Evolutionary conservation across 30 jellyfish, hydroid and myxozoan species (phyloP).

Genomic region (Rhopilema esculentum): DNA sequence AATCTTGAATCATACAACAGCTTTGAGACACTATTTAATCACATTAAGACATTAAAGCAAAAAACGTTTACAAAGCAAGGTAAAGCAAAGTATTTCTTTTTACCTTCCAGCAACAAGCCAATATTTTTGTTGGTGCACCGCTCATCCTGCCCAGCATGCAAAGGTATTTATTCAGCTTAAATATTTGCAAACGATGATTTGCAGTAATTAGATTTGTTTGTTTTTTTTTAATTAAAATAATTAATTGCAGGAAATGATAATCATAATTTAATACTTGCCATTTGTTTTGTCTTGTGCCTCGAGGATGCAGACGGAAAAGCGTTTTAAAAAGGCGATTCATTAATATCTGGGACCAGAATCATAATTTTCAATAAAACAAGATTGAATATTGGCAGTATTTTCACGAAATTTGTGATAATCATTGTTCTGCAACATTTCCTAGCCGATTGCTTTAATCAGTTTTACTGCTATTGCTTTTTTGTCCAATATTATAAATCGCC

Average conservation of each 20-base stretch:
- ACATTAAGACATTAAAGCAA: no score
- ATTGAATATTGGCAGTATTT: neutral
- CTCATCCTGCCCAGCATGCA: slow-evolving; percentile 95
- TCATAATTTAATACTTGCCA: no score
- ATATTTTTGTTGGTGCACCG: slow-evolving; percentile 88
- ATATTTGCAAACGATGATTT: neutral
- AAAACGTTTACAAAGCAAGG: no score
- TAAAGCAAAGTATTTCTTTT: neutral
- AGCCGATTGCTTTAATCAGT: neutral
- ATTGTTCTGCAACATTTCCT: neutral
- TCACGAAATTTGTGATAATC: no score
- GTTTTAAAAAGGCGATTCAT: neutral
- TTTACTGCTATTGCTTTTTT: neutral
- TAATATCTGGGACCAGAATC: neutral
- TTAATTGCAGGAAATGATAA: no score
- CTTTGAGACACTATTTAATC: no score
- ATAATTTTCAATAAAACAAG: neutral
- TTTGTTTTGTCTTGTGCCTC: neutral
- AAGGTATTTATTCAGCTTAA: slow-evolving; percentile 56
- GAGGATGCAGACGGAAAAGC: neutral
- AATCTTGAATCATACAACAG: no score
- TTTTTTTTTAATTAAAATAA: no score
- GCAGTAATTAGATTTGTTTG: no score
- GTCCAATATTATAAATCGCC: neutral
- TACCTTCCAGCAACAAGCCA: slow-evolving; percentile 84